Evolutionary conservation across 2,888 invertebrate genomes (phyloP).

Genomic region (Nephrotoma flavescens): DNA sequence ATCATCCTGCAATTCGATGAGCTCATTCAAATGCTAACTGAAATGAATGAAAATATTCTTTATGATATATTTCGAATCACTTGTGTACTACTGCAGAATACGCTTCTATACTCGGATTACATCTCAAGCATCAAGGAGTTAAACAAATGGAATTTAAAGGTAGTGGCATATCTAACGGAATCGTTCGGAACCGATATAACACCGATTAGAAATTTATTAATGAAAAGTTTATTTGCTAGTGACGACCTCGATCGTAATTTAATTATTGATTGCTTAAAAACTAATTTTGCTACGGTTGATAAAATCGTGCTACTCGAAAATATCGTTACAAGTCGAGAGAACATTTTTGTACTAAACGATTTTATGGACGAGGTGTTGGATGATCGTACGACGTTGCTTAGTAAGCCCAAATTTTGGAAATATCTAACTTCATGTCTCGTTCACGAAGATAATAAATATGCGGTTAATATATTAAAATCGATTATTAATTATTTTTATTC

Average conservation of each 20-base stretch:
- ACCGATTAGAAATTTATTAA: neutral
- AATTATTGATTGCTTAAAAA: neutral
- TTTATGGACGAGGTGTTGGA: neutral
- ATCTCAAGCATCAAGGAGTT: neutral
- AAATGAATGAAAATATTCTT: neutral
- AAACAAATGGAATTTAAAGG: neutral
- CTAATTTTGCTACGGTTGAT: neutral
- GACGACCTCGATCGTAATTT: neutral
- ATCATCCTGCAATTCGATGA: neutral
- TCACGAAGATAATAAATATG: neutral
- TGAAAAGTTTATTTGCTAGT: neutral
- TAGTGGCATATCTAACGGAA: neutral
- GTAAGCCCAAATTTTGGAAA: neutral
- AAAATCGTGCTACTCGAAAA: neutral
- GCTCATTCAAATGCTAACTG: neutral
- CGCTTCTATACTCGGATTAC: neutral
- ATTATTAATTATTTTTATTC: neutral
- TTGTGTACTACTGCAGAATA: neutral
- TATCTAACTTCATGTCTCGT: neutral
- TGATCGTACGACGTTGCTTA: neutral
- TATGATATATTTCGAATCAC: neutral
- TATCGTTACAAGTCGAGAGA: neutral
- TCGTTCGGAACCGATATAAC: neutral
- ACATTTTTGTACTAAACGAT: neutral
- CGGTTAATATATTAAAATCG: neutral